phyloP scores from a whole-genome alignment of 1,140 invertebrate genomes.

The Drosophila pandora region DNA sequence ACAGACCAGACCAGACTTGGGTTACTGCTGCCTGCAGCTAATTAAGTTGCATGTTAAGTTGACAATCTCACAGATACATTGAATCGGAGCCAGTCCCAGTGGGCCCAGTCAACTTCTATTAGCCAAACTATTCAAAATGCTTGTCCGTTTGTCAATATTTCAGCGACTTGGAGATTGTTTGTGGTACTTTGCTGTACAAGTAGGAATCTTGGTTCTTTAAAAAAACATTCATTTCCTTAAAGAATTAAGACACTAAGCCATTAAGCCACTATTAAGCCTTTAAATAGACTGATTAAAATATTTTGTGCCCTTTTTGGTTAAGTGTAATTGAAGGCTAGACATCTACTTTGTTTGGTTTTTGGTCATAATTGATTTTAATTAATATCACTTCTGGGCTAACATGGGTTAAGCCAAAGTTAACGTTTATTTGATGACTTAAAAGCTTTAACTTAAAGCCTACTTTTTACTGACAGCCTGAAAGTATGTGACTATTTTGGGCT shows the following conservation, averaged over 20 bases:
- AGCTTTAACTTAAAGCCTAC: neutral
- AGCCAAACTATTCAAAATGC: slow-evolving; percentile 56
- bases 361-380: neutral
- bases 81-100: slow-evolving; percentile 31
- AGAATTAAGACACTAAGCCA: neutral
- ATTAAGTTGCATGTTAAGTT: slow-evolving; percentile 67
- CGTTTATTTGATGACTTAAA: neutral
- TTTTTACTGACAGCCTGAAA: slow-evolving; percentile 9
- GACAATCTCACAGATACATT: slow-evolving; percentile 36
- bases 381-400: neutral
- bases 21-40: slow-evolving; percentile 37
- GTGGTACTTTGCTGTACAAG: slow-evolving; percentile 10
- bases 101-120: slow-evolving; percentile 58
- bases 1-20: neutral
- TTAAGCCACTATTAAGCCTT: neutral
- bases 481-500: neutral
- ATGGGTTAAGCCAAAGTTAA: slow-evolving; percentile 23
- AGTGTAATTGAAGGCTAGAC: neutral
- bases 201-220: neutral
- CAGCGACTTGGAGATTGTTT: slow-evolving; percentile 14
- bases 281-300: slow-evolving; percentile 28
- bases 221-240: slow-evolving; percentile 27
- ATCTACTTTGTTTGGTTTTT: neutral
- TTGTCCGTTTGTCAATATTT: slow-evolving; percentile 52
- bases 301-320: slow-evolving; percentile 10